Base-by-base conservation (phyloP, 1,140 invertebrate genomes). In the Drosophila lacteicornis region DNA sequence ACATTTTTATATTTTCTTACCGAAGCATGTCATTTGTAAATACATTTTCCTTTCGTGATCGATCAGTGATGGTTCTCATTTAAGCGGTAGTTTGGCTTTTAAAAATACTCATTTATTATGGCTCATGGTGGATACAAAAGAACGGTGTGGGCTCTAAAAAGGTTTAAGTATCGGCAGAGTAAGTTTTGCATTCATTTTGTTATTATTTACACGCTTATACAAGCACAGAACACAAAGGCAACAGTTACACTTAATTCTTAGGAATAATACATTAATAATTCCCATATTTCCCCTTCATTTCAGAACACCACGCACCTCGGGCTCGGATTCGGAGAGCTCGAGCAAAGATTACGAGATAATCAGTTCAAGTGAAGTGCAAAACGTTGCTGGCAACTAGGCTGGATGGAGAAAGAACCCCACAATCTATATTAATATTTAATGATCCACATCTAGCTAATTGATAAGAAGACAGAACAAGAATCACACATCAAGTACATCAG, bases 271-370 rank as follows among this genome's bases (percentile, higher is more conserved):
- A 6, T 55, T 65, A 49, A 13, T 25, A 49, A 56, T 65, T 47
- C 5, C 2, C 13, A 15, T 69, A 4, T 33, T 33, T 71, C 45
- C 38, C 71, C 38, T 55, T n/a, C 6, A 30, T 91, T 91, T 19
- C 79, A 92, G 91, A 50, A 87, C 86, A 22, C 79, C 78, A 50
- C 87, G 81, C 40, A 75, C 76, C 25, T 92, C 91, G 42, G 91
- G 91, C 74, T 92, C 91, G 8, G 91, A 92, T 53, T 92, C 91
- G 61, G 91, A 92, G 63, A 83, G 82, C 79, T 91, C 90, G 12
- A 92, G 91, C 76, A 92, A 91, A 88, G 91, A 92, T 78, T 92
- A 92, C 55, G 91, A 92, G 67, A 91, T 92, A 75, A 92, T 92
- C 63, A 92, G 84, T 88, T 88, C 91, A 68, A 92, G 87, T 83